A percentile compares a stretch with the other conserved stretches of the same genome.
phyloP scores from a whole-genome alignment of 2,113 vertebrate species.

The Hucho hucho region DNA sequence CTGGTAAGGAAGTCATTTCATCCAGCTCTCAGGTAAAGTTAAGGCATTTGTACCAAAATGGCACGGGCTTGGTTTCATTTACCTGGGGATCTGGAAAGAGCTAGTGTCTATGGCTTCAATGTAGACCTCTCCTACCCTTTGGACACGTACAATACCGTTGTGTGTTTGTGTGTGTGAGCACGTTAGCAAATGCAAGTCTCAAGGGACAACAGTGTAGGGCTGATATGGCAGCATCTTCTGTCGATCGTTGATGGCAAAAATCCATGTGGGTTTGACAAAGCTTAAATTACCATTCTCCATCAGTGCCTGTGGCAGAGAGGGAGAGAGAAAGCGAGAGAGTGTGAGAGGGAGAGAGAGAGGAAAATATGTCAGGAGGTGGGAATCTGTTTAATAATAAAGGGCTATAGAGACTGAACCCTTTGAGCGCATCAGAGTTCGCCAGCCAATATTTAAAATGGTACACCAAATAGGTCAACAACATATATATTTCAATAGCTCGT shows the following conservation, averaged over 20 bases:
- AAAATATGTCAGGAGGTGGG: neutral
- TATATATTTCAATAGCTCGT: neutral
- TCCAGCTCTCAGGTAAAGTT: neutral
- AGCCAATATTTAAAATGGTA: neutral
- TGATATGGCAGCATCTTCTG: constrained; percentile 86
- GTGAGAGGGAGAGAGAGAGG: constrained; percentile 36
- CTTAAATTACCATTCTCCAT: constrained; percentile 83
- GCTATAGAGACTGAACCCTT: neutral
- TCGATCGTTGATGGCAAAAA: constrained; percentile 83
- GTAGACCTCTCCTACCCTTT: neutral
- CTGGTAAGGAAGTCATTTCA: too few species aligned
- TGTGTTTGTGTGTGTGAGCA: constrained; percentile 63
- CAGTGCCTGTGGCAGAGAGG: constrained; percentile 73
- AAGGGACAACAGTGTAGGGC: constrained; percentile 82
- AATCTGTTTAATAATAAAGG: neutral
- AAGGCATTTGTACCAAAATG: neutral
- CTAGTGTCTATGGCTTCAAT: neutral
- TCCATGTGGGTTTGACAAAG: constrained; percentile 87
- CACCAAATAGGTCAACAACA: neutral
- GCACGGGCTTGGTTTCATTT: neutral
- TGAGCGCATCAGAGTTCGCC: neutral
- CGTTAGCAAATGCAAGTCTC: neutral
- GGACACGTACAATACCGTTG: neutral
- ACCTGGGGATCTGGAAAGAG: neutral
- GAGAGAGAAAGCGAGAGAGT: constrained; percentile 60